Evolutionary conservation across 2,888 invertebrate species (phyloP), one percentile per base, ranked within the genome.

Genomic region (Argyresthia goedartella): DNA sequence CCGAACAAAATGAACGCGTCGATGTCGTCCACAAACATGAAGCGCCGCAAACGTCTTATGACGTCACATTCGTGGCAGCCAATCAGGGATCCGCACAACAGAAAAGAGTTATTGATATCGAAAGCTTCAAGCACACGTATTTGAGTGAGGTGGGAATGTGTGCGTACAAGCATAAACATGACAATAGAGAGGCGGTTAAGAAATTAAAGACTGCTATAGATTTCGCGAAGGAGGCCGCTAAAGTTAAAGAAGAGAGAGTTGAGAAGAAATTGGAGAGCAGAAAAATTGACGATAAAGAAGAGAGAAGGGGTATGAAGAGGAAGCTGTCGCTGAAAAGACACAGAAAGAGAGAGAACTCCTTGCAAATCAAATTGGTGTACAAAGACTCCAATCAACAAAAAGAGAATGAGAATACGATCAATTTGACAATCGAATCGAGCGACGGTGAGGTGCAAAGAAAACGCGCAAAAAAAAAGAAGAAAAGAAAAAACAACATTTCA

Each of bases 51-150:
- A 2, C 25, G 25, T 4, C 25, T 25, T 25, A 25, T 25, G 25
- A 6, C 3, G 2, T 25, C 25, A 25, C 25, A 25, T 25, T 25
- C 25, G 25, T 25, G 25, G 3, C 25, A 25, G 25, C 25, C 6
- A 25, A 25, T 25, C 2, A 25, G 25, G 25, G 25, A 4, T 25
- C 2, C 25, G 25, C 25, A 6, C 25, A 25, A 6, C 25, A 25
- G 25, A 25, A 6, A 6, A 25, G 25, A 25, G 6, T 25, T 25
- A 71, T 82, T 0, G 79, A 80, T 41, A 33, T 81, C 1, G 82
- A 82, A 11, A 71, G 61, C 1, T 84, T 84, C 34, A 78, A 84
- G 56, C 71, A 69, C 47, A 69, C 67, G 1, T 81, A 82, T 51
- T 52, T 84, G 0, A 71, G 62, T 0, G 84, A 82, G 56, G 72